Evolutionary conservation across 2,113 vertebrate species (phyloP).

Genomic region (Chinchilla lanigera): DNA sequence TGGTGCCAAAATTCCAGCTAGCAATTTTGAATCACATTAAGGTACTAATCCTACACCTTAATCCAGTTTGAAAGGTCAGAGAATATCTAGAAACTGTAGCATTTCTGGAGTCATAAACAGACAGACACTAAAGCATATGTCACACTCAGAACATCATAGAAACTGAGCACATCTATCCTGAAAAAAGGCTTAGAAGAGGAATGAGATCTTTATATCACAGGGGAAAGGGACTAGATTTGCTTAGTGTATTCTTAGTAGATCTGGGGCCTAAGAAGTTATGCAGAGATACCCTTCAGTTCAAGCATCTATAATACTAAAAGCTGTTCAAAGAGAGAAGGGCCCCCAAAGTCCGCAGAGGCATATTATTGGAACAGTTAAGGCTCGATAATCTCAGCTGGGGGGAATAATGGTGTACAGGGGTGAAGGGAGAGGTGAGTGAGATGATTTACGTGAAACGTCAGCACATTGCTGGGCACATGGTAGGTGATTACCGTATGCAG

Average conservation of each 20-base stretch:
- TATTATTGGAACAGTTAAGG: not conserved
- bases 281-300: not conserved
- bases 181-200: not conserved
- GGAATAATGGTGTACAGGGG: not conserved
- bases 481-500: rapidly evolving
- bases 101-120: not conserved
- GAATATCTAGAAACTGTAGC: not conserved
- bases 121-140: not conserved
- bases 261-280: not conserved
- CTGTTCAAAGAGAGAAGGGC: not conserved
- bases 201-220: not conserved
- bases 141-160: not conserved
- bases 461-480: rapidly evolving
- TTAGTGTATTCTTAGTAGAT: not conserved
- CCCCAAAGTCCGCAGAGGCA: not conserved
- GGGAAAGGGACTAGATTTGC: not conserved
- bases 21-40: not conserved
- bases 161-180: not conserved
- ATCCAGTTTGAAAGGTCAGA: not conserved
- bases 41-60: not conserved
- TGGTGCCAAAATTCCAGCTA: not conserved
- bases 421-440: not conserved
- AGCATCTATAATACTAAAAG: not conserved
- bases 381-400: not conserved
- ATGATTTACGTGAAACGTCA: rapidly evolving